These are phyloP conservation scores for Pseudotriccus pelzelni DNA, from an alignment of 2,797 vertebrate species.

Conservation along the genomic window DNA sequence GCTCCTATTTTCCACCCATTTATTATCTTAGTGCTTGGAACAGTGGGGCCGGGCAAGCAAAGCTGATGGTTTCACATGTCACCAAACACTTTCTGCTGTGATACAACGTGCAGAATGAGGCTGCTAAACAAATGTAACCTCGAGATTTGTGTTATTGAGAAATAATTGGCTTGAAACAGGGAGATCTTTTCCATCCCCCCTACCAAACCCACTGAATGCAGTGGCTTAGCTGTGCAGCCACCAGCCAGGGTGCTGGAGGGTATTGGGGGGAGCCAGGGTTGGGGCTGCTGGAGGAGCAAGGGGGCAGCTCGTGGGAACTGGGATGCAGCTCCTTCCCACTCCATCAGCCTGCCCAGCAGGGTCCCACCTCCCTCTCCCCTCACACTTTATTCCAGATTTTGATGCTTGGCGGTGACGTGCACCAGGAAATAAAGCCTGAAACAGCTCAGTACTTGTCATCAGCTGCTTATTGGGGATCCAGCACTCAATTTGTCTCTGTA, in stretches of 20 bases:
- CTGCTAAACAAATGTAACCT: not conserved
- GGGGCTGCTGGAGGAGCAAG: not conserved
- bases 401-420: not conserved
- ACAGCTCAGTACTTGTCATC: not conserved
- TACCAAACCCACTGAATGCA: not conserved
- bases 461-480: not conserved
- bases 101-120: not conserved
- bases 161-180: not conserved
- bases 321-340: not conserved
- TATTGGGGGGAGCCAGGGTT: fast-evolving
- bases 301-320: not conserved
- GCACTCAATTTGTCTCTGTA: not conserved
- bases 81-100: not conserved
- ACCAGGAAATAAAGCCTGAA: not conserved
- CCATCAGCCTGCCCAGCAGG: not conserved
- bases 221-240: not conserved
- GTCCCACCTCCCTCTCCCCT: not conserved
- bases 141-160: not conserved
- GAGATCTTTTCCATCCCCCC: not conserved
- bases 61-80: not conserved
- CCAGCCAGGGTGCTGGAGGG: not conserved
- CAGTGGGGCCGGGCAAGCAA: not conserved
- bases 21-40: not conserved
- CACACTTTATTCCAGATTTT: not conserved
- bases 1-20: not conserved